phyloP scores from a whole-genome alignment of 2,113 vertebrate species.

The Corydoras maculifer region DNA sequence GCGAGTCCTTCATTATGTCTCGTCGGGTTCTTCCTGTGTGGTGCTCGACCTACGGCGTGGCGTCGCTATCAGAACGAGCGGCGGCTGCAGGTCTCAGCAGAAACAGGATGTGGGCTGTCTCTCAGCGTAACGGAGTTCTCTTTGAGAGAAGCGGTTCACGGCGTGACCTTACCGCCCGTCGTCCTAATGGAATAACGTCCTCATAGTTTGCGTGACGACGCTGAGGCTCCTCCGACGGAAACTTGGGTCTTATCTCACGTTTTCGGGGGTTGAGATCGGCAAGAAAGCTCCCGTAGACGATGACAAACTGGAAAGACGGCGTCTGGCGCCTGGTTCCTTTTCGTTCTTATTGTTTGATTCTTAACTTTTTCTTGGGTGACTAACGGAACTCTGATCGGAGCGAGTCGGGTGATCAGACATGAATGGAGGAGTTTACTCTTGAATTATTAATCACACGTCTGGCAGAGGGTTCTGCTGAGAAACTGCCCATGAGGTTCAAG shows the following conservation, averaged over 20 bases:
- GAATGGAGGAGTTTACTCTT: too few relatives aligned
- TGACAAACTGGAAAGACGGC: slow-evolving; percentile 59
- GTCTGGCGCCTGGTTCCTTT: slow-evolving; percentile 24
- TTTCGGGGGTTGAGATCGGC: slow-evolving; percentile 44
- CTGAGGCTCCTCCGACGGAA: slow-evolving; percentile 55
- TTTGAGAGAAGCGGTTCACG: slow-evolving; percentile 46
- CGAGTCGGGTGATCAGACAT: too few relatives aligned
- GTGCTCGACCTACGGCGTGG: too few relatives aligned
- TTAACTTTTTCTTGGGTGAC: slow-evolving; percentile 39
- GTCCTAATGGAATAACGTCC: slow-evolving; percentile 66
- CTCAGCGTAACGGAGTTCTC: slow-evolving; percentile 66
- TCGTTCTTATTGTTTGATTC: slow-evolving; percentile 44
- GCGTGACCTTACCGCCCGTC: slow-evolving; percentile 44
- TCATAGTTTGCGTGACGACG: slow-evolving; percentile 46
- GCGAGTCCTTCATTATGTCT: too few relatives aligned
- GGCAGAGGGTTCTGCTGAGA: too few relatives aligned
- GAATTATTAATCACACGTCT: too few relatives aligned
- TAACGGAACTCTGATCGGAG: slow-evolving; percentile 19
- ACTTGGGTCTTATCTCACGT: slow-evolving; percentile 53
- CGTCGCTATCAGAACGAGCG: background rate
- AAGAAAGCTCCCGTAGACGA: slow-evolving; percentile 52
- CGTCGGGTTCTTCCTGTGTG: too few relatives aligned
- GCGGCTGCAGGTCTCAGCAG: slow-evolving; percentile 18
- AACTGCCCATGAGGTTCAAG: too few relatives aligned
- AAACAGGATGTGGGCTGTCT: slow-evolving; percentile 63